Conservation (phyloP, 2,113 vertebrate species). For the Nothobranchius kuhntae region DNA sequence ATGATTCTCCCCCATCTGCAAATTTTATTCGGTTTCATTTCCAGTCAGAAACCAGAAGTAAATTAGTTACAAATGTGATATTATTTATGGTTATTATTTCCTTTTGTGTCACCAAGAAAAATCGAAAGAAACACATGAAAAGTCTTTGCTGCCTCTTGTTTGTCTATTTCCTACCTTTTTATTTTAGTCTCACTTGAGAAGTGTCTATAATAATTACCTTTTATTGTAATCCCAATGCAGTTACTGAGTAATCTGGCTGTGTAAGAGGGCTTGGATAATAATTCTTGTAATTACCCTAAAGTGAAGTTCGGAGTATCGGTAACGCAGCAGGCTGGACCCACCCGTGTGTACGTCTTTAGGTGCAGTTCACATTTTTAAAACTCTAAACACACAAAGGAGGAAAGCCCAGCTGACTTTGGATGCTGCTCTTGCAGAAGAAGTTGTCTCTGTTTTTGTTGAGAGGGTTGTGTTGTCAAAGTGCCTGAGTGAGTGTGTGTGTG, state of each 20-base stretch:
- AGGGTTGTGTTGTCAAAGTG: constrained; percentile 43
- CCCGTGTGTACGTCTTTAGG: neutral
- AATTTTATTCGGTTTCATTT: no score
- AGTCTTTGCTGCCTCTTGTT: neutral
- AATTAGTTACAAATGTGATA: no score
- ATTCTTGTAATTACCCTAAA: no score
- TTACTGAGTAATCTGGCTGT: neutral
- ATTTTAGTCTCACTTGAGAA: neutral
- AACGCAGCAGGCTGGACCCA: neutral
- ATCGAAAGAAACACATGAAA: no score
- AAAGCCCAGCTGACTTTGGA: constrained; percentile 15
- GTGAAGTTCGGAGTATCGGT: no score
- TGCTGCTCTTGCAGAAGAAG: constrained; percentile 26
- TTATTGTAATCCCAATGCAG: neutral
- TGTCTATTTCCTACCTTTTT: neutral
- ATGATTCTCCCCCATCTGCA: no score
- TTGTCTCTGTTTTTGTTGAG: constrained; percentile 44
- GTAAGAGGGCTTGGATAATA: neutral
- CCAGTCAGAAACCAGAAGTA: no score
- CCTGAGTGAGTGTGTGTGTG: constrained; percentile 10
- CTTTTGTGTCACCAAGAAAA: no score
- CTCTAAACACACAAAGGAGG: neutral
- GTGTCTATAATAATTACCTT: neutral
- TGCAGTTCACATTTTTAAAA: neutral
- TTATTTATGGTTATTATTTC: no score